Evolutionary conservation across 35 echinoderm and acorn worm genomes (phyloP), one percentile per base, ranked within the genome.

Genomic region (Amphiura filiformis): DNA sequence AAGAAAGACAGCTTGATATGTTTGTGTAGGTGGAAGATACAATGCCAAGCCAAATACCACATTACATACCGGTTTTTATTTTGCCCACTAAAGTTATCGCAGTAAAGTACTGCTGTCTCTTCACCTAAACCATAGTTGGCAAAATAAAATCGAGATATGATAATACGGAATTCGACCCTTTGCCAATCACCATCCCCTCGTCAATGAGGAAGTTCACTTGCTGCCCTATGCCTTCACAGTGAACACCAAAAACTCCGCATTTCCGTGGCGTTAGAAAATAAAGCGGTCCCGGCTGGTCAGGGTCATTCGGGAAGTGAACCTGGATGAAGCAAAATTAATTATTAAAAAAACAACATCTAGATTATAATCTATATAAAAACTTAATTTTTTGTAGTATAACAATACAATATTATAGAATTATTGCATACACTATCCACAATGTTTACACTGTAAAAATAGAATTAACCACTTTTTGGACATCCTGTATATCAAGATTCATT

Each of bases 21-120:
- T 35, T 79, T 34, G 47, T 93, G 91, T 3, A 32, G 36, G 0
- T 87, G 80, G 35, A 13, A 42, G 32, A 93, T 76, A 9, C 30
- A 56, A 20, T 64, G 52, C 86, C 86, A 89, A 2, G 64, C 28
- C 32, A 83, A 41, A 35, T 92, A 92, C 91, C 91, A 92, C 37
- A 92, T 38, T 31, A 83, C n/a, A 80, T 80, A 92, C 36, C 39
- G 36, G 75, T 93, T 93, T 36, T 93, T 93, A 34, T 88, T 92
- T 81, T 92, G 90, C 13, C 89, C 89, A 78, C 81, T 85, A 41
- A 65, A 91, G 31, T 91, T 91, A 37, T 91, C 89, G 30, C 61
- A 84, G 75, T 91, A 65, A 14, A 93, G 64, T 22, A 70, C 14
- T 13, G 80, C 86, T 0, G 31, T 82, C 0, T 33, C 64, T 88